Conservation (phyloP, 2,888 invertebrate genomes). For the Bugulina stolonifera region DNA sequence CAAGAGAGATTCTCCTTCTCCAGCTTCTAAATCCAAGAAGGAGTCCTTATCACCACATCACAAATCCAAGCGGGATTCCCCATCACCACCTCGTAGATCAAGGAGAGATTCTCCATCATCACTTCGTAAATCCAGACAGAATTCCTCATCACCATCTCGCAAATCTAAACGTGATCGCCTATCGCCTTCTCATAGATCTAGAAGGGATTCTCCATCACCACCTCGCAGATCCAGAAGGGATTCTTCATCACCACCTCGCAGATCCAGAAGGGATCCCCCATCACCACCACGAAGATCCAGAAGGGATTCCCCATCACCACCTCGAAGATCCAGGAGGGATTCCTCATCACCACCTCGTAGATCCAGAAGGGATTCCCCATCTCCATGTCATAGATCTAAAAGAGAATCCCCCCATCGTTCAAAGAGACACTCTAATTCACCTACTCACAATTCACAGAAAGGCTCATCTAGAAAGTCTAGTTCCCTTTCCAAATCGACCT, state of each 20-base stretch:
- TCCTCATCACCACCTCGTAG: not conserved
- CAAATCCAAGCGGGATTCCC: not conserved
- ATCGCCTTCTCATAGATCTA: not conserved
- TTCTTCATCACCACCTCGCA: not conserved
- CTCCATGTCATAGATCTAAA: not conserved
- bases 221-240: not conserved
- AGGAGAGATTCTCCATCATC: not conserved
- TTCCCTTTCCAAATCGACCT: too few species aligned
- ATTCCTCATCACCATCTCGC: not conserved
- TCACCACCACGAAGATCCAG: slow-evolving; percentile 1
- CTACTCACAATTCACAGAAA: not conserved
- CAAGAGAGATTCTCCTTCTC: not conserved
- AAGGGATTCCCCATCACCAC: not conserved
- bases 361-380: slow-evolving; percentile 1
- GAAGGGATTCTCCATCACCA: not conserved
- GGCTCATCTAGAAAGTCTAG: too few species aligned
- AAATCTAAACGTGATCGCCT: not conserved
- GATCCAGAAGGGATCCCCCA: not conserved
- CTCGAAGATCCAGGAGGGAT: not conserved
- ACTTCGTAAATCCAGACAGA: not conserved
- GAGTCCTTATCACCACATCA: not conserved
- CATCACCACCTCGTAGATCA: not conserved
- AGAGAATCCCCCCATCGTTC: not conserved
- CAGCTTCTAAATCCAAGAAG: not conserved
- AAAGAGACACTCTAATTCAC: not conserved